Evolutionary conservation across 92 coral and sea anemone genomes (phyloP), one percentile per base, ranked within the genome.

Genomic region (Muricea muricata): DNA sequence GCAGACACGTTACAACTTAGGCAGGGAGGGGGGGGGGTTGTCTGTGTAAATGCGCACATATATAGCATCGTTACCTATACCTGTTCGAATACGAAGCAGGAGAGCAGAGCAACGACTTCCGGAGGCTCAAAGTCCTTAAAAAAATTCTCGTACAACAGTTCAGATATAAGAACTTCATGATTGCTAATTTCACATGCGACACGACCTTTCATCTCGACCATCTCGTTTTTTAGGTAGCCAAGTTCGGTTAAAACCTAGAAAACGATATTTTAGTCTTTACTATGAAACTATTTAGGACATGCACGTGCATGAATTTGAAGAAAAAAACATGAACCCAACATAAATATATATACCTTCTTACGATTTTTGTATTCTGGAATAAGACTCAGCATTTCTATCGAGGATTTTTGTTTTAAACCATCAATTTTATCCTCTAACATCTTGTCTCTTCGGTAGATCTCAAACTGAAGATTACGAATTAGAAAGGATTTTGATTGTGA

Each of bases 171-270:
- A 54, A 97, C 83, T 33, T 96, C 99, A 84, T 96, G 97, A 88
- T 92, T 96, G 67, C 93, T 97, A 20, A 97, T 97, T 84, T 97
- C 99, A 66, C 99, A 93, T 0, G 99, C 99, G 28, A 97, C 99
- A 20, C 98, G 95, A 18, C 99, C 99, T 60, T 94, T 92, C 70
- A 97, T 85, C 52, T 97, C 91, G 0, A 97, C 98, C 0, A 94
- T 86, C 60, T 90, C 85, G 41, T 80, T 90, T 88, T 89, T 91
- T 37, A 96, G 82, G 70, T 93, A 96, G 32, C 93, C 96, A 79
- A 96, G 90, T 78, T 84, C 88, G 31, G 57, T 79, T n/a, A 96
- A 90, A 47, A 96, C 97, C 99, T 96, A 84, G 12, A 79, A 61
- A 46, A 30, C 4, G 28, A 60, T 7, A 29, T 60, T 11, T 28